phyloP scores from a whole-genome alignment of 2,113 vertebrate species.

The Megaleporinus macrocephalus region DNA sequence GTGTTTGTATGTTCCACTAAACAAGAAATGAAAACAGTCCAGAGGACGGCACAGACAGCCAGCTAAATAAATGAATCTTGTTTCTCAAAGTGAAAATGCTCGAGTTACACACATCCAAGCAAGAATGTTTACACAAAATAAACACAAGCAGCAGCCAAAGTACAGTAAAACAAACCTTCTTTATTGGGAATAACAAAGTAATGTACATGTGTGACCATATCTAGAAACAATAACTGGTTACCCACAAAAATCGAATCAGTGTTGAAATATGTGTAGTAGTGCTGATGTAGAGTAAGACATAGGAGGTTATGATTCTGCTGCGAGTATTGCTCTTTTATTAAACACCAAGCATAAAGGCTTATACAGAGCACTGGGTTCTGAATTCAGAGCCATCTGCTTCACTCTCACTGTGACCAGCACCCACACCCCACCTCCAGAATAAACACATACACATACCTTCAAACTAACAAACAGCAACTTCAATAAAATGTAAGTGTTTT shows the following conservation, averaged over 20 bases:
- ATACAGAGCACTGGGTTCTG: too few relatives aligned
- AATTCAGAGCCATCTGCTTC: too few relatives aligned
- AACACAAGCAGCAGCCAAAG: background rate
- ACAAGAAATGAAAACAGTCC: conserved; percentile 46
- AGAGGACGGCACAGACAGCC: conserved; percentile 6
- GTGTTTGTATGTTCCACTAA: conserved; percentile 24
- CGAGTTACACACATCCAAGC: conserved; percentile 26
- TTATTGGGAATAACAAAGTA: background rate
- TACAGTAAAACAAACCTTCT: conserved; percentile 6
- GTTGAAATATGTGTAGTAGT: background rate
- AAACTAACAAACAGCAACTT: too few relatives aligned
- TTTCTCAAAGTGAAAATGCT: conserved; percentile 11
- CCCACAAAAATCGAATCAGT: background rate
- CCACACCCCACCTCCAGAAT: too few relatives aligned
- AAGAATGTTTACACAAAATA: conserved; percentile 39
- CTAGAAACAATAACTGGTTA: background rate
- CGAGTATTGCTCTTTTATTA: too few relatives aligned
- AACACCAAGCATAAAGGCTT: too few relatives aligned
- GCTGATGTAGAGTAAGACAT: too few relatives aligned
- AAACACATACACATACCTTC: too few relatives aligned
- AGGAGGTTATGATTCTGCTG: too few relatives aligned
- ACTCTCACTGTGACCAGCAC: too few relatives aligned
- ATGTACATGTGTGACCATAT: background rate
- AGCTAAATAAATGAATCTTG: conserved; percentile 44
- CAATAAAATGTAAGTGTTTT: too few relatives aligned